phyloP scores from a whole-genome alignment of 2,113 vertebrate species.

The Asarcornis scutulata region DNA sequence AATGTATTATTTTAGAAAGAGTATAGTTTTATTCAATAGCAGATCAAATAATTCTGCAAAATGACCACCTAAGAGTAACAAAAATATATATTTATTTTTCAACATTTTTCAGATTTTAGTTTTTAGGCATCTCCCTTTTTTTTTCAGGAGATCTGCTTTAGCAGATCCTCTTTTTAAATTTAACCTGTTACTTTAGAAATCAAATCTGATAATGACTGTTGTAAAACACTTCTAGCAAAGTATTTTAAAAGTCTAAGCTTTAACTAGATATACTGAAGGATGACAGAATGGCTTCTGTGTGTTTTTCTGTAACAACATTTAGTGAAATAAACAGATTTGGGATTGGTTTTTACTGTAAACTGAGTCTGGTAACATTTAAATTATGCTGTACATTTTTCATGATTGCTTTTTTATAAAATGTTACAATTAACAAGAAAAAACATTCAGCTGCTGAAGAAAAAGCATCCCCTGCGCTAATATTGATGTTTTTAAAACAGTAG shows the following conservation, averaged over 20 bases:
- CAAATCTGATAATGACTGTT: neutral
- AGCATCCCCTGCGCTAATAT: neutral
- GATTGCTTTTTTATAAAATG: neutral
- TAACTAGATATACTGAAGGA: neutral
- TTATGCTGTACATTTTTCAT: neutral
- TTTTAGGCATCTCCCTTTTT: neutral
- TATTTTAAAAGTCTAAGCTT: neutral
- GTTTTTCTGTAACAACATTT: neutral
- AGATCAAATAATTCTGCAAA: neutral
- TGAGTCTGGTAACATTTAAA: neutral
- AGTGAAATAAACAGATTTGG: neutral
- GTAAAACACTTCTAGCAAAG: neutral
- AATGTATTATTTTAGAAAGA: neutral
- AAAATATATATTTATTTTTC: neutral
- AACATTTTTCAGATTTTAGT: neutral
- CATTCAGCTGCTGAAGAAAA: neutral
- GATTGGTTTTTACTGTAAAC: neutral
- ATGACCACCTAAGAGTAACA: neutral
- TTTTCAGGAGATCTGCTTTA: neutral
- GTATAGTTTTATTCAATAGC: neutral
- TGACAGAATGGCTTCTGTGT: neutral
- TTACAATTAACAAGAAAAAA: neutral
- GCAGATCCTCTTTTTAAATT: neutral
- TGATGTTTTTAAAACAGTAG: neutral
- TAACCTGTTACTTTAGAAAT: neutral